Evolutionary conservation across 2,888 invertebrate genomes (phyloP), one percentile per base, ranked within the genome.

Genomic region (Leptinotarsa peninsularis): DNA sequence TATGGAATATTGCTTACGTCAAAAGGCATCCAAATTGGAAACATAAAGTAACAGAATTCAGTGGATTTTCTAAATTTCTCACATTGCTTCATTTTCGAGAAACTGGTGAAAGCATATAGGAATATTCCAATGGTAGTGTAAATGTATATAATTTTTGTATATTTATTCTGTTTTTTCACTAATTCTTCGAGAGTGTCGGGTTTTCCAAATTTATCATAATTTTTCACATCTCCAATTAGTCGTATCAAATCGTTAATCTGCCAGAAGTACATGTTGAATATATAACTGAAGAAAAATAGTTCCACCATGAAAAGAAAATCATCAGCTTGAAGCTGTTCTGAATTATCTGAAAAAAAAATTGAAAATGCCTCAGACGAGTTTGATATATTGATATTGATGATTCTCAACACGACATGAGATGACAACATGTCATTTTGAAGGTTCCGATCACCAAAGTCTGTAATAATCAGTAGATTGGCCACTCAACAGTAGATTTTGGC

Each of bases 191-290:
- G 58, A 23, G 21, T 15, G 15, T 23, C 14, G 4, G 58, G 58
- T 23, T 23, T 58, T 21, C 58, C 58, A 58, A 58, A 58, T 14
- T 3, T 58, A 27, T 58, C 23, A 15, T 23, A 58, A 23, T 58
- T 14, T 23, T 58, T 58, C 14, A 58, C 58, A 15, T 58, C 58
- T 58, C 15, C 58, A 15, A 58, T 23, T 14, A 58, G 14, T 58
- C 14, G 14, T 15, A 58, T 58, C 13, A 58, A 13, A 23, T 58
- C 21, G 15, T 58, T 58, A 4, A 17, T 14, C 58, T 58, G 58
- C 58, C 58, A 58, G 14, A 58, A 23, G 58, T 58, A 58, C 58
- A 58, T 14, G 15, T 58, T 14, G 58, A 58, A 58, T 23, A 58
- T 23, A 5, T 58, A 21, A 21, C 21, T 15, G 15, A 58, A 58